Evolutionary conservation across 2,113 vertebrate species (phyloP).

Genomic region (Bostrychus sinensis): DNA sequence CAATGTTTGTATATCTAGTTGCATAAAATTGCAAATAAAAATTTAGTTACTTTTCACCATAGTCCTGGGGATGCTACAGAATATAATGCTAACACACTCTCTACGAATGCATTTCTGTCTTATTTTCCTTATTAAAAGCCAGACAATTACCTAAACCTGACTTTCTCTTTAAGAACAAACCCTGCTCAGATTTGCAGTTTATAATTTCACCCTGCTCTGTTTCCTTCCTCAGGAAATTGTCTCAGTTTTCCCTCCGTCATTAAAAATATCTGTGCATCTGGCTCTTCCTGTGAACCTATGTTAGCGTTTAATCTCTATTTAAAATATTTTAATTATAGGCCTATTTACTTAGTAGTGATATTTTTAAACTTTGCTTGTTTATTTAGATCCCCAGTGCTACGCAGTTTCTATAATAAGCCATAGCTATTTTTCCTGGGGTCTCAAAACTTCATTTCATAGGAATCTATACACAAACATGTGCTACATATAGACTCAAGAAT

Average conservation of each 20-base stretch:
- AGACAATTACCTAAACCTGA: not conserved
- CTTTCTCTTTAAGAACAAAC: slow-evolving; percentile 19
- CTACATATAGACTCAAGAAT: slow-evolving; percentile 1
- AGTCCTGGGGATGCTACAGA: no score
- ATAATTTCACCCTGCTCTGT: not conserved
- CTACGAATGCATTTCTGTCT: no score
- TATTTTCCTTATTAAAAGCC: not conserved
- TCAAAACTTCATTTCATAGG: not conserved
- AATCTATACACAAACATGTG: not conserved
- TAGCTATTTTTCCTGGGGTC: not conserved
- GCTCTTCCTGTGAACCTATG: not conserved
- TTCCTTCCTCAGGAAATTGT: slow-evolving; percentile 35
- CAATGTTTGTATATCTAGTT: no score
- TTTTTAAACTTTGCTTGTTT: not conserved
- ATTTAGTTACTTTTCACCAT: no score
- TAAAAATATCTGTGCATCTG: not conserved
- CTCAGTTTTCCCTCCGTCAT: slow-evolving; percentile 2
- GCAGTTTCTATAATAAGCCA: not conserved
- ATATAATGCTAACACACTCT: no score
- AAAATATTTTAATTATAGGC: not conserved
- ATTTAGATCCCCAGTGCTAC: not conserved
- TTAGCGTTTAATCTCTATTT: not conserved
- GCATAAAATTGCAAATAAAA: no score
- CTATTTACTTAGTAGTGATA: not conserved
- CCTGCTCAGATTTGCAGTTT: slow-evolving; percentile 12